Percentiles rank a stretch among this genome's conserved stretches.
Conservation (phyloP, 2,113 vertebrate genomes). For the Tachycineta bicolor region DNA sequence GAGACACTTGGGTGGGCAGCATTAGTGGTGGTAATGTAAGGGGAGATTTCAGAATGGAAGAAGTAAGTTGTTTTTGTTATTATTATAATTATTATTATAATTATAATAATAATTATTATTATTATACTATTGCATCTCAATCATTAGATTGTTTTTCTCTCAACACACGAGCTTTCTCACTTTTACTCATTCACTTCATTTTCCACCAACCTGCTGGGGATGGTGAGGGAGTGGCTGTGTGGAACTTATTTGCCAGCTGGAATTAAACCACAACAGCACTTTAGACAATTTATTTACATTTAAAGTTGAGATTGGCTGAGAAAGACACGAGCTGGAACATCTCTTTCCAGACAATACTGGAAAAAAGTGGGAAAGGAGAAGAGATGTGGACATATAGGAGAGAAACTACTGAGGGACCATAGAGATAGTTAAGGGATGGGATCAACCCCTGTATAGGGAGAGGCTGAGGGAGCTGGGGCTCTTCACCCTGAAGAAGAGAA, state of each 20-base stretch:
- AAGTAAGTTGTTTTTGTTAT: neutral
- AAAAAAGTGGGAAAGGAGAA: neutral
- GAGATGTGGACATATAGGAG: neutral
- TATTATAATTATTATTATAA: neutral
- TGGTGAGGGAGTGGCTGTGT: neutral
- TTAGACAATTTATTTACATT: neutral
- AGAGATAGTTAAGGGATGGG: neutral
- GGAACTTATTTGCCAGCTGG: neutral
- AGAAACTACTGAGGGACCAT: accelerated
- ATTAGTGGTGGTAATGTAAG: neutral
- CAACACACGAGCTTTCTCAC: neutral
- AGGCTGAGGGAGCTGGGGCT: neutral
- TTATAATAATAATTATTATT: neutral
- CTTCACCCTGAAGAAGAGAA: neutral
- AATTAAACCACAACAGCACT: neutral
- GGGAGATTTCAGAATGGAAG: neutral
- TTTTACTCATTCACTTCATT: neutral
- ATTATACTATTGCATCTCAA: neutral
- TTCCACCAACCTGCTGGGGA: neutral
- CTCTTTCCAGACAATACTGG: neutral
- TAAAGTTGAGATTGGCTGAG: neutral
- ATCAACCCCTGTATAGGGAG: neutral
- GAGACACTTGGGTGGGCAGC: neutral
- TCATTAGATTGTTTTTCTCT: neutral
- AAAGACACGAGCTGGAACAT: neutral